Evolutionary conservation across 37 sponge, comb jelly and placozoan genomes (phyloP).

Genomic region (Oscarella lobularis): DNA sequence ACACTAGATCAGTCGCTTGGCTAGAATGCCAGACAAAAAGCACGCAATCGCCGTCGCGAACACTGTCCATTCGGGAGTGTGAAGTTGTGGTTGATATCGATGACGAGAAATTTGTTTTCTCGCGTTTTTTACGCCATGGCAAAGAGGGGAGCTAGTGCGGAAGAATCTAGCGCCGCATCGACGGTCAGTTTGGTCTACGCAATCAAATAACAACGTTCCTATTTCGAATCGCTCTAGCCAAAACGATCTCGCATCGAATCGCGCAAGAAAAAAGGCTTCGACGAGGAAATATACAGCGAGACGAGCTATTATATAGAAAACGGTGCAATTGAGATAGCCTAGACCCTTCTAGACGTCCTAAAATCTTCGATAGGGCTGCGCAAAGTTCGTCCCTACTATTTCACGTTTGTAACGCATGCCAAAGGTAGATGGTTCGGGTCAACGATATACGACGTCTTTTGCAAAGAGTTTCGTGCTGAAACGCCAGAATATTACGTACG

Average conservation of each 20-base stretch:
- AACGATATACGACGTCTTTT: conserved; percentile 59
- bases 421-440: conserved; percentile 81
- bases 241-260: no score
- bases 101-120: no score
- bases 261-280: conserved; percentile 2
- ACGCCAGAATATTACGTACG: conserved; percentile 72
- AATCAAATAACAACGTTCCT: no score
- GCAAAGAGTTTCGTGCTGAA: conserved; percentile 70
- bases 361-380: conserved; percentile 77
- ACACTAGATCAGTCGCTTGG: not conserved
- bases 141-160: no score
- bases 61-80: not conserved
- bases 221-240: no score
- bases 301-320: conserved; percentile 49
- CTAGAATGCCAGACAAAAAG: not conserved
- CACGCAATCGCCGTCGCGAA: not conserved
- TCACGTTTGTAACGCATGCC: conserved; percentile 60
- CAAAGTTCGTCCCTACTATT: conserved; percentile 63
- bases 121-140: no score
- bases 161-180: not conserved
- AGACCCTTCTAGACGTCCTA: no score
- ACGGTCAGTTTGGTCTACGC: no score
- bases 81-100: not conserved
- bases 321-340: conserved; percentile 38
- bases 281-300: conserved; percentile 42